These are phyloP conservation scores for Spheniscus humboldti DNA, from an alignment of 2,797 vertebrate species.

Conservation along the genomic window DNA sequence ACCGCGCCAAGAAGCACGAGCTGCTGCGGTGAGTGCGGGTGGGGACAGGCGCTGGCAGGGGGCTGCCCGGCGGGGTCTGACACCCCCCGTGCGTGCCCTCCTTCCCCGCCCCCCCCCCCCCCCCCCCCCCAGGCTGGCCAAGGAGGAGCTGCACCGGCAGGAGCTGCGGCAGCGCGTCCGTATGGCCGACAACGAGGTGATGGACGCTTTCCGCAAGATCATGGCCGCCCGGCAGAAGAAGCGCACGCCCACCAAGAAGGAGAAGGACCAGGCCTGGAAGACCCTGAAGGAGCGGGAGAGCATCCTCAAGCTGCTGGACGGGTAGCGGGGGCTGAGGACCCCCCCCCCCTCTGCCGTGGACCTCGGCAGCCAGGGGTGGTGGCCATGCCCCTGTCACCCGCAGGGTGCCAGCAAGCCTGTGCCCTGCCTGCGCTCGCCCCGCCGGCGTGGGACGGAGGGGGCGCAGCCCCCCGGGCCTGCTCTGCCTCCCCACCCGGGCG, in stretches of 20 bases:
- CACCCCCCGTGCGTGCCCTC: too few relatives aligned
- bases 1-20: conserved; percentile 92
- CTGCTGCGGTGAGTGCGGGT: conserved; percentile 83
- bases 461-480: neutral
- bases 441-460: rapidly evolving
- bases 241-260: conserved; percentile 96
- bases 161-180: conserved; percentile 93
- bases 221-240: conserved; percentile 99
- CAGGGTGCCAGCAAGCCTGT: neutral
- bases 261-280: conserved; percentile 98
- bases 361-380: neutral
- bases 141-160: conserved; percentile 94
- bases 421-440: neutral
- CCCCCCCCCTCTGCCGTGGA: neutral
- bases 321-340: conserved; percentile 9
- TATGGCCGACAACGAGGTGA: conserved; percentile 95
- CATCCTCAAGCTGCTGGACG: conserved; percentile 94
- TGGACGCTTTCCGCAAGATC: conserved; percentile 97
- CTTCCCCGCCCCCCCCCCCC: too few relatives aligned
- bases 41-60: rapidly evolving
- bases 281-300: conserved; percentile 95
- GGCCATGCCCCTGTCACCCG: neutral
- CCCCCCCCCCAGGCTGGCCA: conserved; percentile 81
- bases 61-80: neutral
- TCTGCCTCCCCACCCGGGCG: neutral